phyloP scores from a whole-genome alignment of 2,113 vertebrate species.

The Aepyceros melampus region DNA sequence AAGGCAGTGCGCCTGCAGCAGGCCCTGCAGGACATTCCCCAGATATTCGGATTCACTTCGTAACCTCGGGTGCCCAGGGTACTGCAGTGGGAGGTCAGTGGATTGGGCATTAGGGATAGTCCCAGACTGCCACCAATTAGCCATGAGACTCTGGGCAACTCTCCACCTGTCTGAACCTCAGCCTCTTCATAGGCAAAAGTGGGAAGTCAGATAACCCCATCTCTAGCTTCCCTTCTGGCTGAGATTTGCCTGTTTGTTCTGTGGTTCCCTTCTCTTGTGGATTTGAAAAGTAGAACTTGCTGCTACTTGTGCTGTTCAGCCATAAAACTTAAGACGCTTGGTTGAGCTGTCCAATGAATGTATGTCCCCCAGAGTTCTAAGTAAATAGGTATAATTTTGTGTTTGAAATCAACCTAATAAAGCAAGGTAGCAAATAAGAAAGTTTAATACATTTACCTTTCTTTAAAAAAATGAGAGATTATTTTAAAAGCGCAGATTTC shows the following conservation, averaged over 20 bases:
- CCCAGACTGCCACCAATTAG: not conserved
- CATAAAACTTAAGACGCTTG: not conserved
- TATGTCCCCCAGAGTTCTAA: not conserved
- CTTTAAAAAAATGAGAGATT: not conserved
- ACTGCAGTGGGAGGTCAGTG: not conserved
- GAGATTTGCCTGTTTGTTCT: not conserved
- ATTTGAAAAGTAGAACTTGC: not conserved
- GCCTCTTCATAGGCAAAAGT: not conserved
- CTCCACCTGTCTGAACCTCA: not conserved
- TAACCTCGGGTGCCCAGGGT: not conserved
- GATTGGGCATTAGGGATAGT: fast-evolving
- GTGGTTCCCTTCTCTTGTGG: not conserved
- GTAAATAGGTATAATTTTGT: not conserved
- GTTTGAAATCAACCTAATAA: not conserved
- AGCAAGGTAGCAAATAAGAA: not conserved
- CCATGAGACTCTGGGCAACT: not conserved
- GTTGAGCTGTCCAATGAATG: not conserved
- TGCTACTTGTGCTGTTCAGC: not conserved
- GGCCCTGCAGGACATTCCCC: not conserved
- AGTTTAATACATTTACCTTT: not conserved
- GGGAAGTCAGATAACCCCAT: not conserved
- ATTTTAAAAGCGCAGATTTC: not conserved
- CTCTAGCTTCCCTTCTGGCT: not conserved
- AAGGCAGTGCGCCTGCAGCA: not conserved
- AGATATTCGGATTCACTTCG: not conserved